phyloP scores from a whole-genome alignment of 1,140 invertebrate genomes.

The Amphibalanus amphitrite region DNA sequence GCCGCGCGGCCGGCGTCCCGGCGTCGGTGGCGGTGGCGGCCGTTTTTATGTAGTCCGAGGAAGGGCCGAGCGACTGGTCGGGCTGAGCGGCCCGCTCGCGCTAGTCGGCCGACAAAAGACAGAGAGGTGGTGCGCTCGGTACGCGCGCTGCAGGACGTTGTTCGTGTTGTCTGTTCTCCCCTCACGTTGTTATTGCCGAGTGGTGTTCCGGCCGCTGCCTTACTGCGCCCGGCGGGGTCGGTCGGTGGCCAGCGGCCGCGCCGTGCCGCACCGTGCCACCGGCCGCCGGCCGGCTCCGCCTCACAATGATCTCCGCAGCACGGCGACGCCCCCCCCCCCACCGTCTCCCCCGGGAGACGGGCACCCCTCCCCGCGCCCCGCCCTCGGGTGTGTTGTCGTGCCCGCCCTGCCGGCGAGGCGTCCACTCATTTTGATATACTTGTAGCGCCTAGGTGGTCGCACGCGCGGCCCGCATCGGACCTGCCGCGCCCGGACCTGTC shows the following conservation, averaged over 20 bases:
- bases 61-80: background rate
- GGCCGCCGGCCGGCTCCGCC: no score
- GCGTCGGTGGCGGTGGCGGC: no score
- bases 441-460: background rate
- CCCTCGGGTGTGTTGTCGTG: background rate
- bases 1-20: no score
- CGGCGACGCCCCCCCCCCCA: no score
- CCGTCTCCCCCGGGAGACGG: background rate
- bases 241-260: no score
- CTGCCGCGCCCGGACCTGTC: no score
- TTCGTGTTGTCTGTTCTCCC: background rate
- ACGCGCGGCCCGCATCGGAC: background rate
- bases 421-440: slow-evolving; percentile 2
- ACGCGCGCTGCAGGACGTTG: background rate
- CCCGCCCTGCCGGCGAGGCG: background rate
- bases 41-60: background rate
- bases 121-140: background rate
- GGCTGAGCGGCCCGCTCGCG: no score
- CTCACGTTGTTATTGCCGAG: background rate
- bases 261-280: no score
- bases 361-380: no score
- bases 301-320: background rate
- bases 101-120: background rate
- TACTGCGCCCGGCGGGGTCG: background rate
- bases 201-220: background rate